Evolutionary conservation across 2,797 vertebrate species (phyloP).

Genomic region (Bufotes viridis): DNA sequence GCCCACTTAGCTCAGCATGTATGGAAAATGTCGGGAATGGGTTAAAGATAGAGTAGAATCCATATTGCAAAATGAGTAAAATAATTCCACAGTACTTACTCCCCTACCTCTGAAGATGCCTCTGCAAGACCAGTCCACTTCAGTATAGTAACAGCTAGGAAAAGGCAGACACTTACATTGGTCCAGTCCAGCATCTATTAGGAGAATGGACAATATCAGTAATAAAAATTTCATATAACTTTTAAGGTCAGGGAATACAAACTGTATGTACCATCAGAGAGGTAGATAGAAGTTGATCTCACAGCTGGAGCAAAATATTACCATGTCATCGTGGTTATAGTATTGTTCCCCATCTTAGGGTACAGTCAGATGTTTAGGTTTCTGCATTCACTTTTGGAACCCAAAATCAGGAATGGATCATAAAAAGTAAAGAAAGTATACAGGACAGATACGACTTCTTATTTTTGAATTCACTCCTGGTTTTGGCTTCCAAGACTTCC

Average conservation of each 20-base stretch:
- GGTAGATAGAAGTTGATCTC: background rate
- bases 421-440: too few species aligned
- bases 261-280: background rate
- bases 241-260: background rate
- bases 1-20: too few species aligned
- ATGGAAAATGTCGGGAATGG: too few species aligned
- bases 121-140: constrained; percentile 70
- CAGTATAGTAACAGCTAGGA: constrained; percentile 75
- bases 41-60: background rate
- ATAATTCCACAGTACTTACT: constrained; percentile 48
- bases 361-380: too few species aligned
- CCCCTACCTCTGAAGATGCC: constrained; percentile 74
- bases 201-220: constrained; percentile 40
- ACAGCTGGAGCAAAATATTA: background rate
- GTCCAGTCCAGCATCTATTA: constrained; percentile 84
- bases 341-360: background rate
- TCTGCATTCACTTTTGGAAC: too few species aligned
- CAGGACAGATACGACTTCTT: too few species aligned
- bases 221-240: background rate
- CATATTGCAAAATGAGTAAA: background rate
- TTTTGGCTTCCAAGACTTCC: too few species aligned
- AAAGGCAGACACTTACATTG: constrained; percentile 69
- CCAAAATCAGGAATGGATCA: too few species aligned
- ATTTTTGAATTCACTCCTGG: too few species aligned
- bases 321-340: background rate